These are phyloP conservation scores for Melanotaenia maccullochi DNA, from an alignment of 2,797 vertebrate genomes.

Conservation along the genomic window DNA sequence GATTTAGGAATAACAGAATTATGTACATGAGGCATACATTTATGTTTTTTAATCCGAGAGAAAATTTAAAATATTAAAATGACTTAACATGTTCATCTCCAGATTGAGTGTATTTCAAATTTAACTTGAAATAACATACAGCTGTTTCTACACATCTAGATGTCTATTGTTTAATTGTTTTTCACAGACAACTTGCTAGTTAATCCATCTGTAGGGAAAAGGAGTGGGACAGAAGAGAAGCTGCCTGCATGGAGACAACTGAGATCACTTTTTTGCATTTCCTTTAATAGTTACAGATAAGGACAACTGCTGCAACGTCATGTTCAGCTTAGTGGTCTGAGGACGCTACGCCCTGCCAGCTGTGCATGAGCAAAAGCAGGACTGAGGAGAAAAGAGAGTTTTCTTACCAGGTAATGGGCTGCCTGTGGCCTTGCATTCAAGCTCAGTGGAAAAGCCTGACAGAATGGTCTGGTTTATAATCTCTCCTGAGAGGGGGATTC, in stretches of 20 bases:
- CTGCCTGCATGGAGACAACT: conserved; percentile 8
- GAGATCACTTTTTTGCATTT: neutral
- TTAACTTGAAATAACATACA: neutral
- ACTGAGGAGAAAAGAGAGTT: conserved; percentile 1
- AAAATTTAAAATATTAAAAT: neutral
- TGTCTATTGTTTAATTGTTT: neutral
- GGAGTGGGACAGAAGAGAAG: conserved; percentile 18
- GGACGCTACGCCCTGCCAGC: conserved; percentile 19
- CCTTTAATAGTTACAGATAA: neutral
- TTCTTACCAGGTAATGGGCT: conserved; percentile 89
- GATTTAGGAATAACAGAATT: neutral
- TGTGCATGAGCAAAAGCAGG: conserved; percentile 8
- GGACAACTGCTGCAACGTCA: neutral
- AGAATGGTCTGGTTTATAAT: conserved; percentile 92
- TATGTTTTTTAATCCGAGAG: neutral
- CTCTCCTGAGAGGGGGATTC: conserved; percentile 84
- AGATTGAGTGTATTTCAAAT: neutral
- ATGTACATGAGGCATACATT: neutral
- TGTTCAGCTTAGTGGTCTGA: neutral
- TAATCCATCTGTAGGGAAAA: conserved; percentile 19
- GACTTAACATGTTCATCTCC: neutral
- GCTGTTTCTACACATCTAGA: neutral
- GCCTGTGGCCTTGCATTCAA: conserved; percentile 91
- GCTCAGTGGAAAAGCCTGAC: conserved; percentile 86
- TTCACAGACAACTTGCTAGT: no score